These are phyloP conservation scores for Heteromormyrus szaboi DNA, from an alignment of 2,797 vertebrate species.

Conservation along the genomic window DNA sequence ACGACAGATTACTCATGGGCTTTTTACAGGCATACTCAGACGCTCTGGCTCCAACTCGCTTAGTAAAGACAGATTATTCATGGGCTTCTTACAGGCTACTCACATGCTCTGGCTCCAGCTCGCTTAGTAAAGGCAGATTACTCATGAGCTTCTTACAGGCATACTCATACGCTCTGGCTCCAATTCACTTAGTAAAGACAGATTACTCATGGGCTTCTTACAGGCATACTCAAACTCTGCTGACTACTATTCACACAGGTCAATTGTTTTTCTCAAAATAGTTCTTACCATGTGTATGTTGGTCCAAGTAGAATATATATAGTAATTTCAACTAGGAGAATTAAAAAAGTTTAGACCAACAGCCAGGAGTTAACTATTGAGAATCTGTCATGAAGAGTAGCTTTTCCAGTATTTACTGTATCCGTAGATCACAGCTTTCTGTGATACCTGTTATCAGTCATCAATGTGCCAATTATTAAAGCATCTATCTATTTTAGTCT, in stretches of 20 bases:
- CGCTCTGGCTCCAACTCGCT: slow-evolving; percentile 54
- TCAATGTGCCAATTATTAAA: slow-evolving; percentile 90
- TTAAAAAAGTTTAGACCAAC: slow-evolving; percentile 59
- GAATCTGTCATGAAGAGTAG: slow-evolving; percentile 46
- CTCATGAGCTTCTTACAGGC: slow-evolving; percentile 23
- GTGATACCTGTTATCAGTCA: slow-evolving; percentile 71
- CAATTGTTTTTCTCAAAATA: slow-evolving; percentile 33
- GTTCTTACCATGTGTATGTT: slow-evolving; percentile 15
- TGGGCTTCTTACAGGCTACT: neutral
- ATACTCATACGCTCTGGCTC: slow-evolving; percentile 61
- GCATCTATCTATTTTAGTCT: slow-evolving; percentile 74
- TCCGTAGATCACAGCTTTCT: slow-evolving; percentile 70
- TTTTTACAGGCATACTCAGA: slow-evolving; percentile 24
- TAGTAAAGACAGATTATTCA: slow-evolving; percentile 17
- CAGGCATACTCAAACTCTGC: slow-evolving; percentile 37
- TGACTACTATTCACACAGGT: slow-evolving; percentile 45
- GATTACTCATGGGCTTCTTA: no score
- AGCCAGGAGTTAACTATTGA: slow-evolving; percentile 43
- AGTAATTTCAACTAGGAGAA: slow-evolving; percentile 31
- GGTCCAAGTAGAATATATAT: slow-evolving; percentile 12
- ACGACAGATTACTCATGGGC: neutral
- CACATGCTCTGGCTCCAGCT: slow-evolving; percentile 54
- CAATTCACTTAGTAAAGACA: slow-evolving; percentile 46
- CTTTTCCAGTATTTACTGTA: slow-evolving; percentile 73
- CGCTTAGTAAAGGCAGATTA: slow-evolving; percentile 28